A percentile compares a stretch with the other conserved stretches of the same genome.
Conservation (phyloP, 2,113 vertebrate species). For the Festucalex cinctus region DNA sequence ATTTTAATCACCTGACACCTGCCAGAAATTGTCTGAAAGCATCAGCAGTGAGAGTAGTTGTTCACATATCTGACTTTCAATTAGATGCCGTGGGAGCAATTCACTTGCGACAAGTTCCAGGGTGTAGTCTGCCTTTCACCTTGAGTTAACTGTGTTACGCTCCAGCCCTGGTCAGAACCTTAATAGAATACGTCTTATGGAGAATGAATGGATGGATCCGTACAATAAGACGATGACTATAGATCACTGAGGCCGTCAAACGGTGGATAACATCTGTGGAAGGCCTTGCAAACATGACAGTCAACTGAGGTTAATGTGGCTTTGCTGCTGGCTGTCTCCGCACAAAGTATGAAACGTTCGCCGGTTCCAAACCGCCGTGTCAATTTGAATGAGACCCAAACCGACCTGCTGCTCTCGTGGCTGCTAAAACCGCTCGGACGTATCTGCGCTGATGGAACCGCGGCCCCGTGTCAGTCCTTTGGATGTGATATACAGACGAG, state of each 20-base stretch:
- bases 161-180: neutral
- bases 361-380: slow-evolving; percentile 18
- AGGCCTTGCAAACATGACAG: slow-evolving; percentile 13
- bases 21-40: no score
- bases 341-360: slow-evolving; percentile 31
- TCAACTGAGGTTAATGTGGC: slow-evolving; percentile 29
- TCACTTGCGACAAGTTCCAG: neutral
- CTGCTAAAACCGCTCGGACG: neutral
- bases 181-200: neutral
- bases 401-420: slow-evolving; percentile 24
- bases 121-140: neutral
- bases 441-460: slow-evolving; percentile 22
- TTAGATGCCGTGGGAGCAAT: neutral
- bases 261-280: neutral
- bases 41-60: neutral
- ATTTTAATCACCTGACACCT: no score
- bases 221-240: neutral
- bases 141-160: neutral
- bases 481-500: slow-evolving; percentile 42
- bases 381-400: slow-evolving; percentile 10
- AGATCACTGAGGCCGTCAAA: neutral
- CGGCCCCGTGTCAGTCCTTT: slow-evolving; percentile 9
- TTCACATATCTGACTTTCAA: neutral
- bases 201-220: neutral
- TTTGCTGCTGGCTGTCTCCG: slow-evolving; percentile 22